phyloP scores from a whole-genome alignment of 2,797 vertebrate genomes.

The Sebastes oblongus region DNA sequence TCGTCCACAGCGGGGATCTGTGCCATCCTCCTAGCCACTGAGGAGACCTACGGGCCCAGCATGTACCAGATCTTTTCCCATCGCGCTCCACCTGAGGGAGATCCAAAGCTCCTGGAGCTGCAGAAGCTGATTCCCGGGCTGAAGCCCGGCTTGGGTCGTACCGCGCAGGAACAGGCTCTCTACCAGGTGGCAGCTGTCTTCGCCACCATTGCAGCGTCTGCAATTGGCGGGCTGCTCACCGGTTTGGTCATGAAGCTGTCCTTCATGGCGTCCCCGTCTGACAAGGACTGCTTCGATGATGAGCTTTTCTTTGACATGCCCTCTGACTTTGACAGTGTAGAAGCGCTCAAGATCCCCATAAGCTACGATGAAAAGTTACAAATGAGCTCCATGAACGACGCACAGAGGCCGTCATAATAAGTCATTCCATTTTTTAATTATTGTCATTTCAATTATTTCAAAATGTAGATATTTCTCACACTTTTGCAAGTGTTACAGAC shows the following conservation, averaged over 20 bases:
- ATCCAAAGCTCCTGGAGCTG: conserved; percentile 60
- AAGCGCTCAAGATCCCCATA: not conserved
- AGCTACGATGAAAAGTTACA: conserved; percentile 14
- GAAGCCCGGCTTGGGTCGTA: conserved; percentile 29
- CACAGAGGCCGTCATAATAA: not conserved
- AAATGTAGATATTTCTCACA: not conserved
- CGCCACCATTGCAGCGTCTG: conserved; percentile 60
- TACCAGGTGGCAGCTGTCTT: conserved; percentile 76
- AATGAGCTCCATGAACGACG: not conserved
- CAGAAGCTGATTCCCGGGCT: conserved; percentile 43
- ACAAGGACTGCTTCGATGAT: conserved; percentile 81
- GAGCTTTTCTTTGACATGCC: conserved; percentile 79
- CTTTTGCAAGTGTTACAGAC: not conserved
- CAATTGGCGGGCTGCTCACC: conserved; percentile 71
- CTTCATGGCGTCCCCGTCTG: conserved; percentile 69
- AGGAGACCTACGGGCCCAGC: conserved; percentile 63
- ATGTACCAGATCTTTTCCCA: conserved; percentile 67
- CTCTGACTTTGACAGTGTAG: conserved; percentile 46
- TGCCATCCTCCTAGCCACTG: conserved; percentile 60
- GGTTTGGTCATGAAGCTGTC: conserved; percentile 73
- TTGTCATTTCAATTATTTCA: not conserved
- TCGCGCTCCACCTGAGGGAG: conserved; percentile 63
- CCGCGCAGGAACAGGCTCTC: conserved; percentile 68
- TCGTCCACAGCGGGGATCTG: conserved; percentile 75
- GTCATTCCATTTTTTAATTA: not conserved